Percentiles rank a stretch among this genome's conserved stretches.
These are phyloP conservation scores for Ispidina lecontei DNA, from an alignment of 2,797 vertebrate species.

Conservation along the genomic window DNA sequence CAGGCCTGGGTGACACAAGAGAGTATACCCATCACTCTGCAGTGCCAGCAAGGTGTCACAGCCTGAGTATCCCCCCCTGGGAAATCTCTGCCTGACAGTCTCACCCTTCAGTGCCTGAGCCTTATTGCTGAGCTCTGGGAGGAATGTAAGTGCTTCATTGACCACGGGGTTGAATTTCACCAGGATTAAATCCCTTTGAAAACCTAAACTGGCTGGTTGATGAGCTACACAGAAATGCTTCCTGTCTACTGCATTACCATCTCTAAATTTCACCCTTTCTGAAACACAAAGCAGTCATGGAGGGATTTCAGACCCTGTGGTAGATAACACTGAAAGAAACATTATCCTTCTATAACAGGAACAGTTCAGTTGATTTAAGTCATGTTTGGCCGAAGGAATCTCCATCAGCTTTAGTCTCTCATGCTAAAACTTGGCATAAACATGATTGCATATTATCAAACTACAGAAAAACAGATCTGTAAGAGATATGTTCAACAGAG, in stretches of 20 bases:
- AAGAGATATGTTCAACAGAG: neutral
- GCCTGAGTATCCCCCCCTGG: rapidly evolving
- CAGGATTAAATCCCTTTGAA: conserved; percentile 19
- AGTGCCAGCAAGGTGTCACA: neutral
- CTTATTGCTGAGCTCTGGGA: conserved; percentile 7
- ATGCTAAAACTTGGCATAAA: neutral
- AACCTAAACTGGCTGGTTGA: conserved; percentile 48
- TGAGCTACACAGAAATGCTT: conserved; percentile 43
- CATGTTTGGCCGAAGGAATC: neutral
- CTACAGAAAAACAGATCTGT: neutral
- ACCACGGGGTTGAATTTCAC: conserved; percentile 31
- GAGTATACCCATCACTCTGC: neutral
- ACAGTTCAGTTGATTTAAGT: neutral
- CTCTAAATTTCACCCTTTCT: conserved; percentile 1
- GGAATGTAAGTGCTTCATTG: conserved; percentile 44
- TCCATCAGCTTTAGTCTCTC: neutral
- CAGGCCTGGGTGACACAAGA: rapidly evolving
- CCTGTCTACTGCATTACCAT: conserved; percentile 23
- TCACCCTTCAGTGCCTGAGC: rapidly evolving
- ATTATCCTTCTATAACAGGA: neutral
- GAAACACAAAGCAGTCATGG: conserved; percentile 24
- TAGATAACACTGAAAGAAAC: conserved; percentile 18
- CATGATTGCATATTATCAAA: neutral
- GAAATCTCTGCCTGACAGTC: neutral
- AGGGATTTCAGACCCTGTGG: conserved; percentile 13